Conservation (phyloP, 2,797 vertebrate genomes). For the Pseudochromis fuscus region DNA sequence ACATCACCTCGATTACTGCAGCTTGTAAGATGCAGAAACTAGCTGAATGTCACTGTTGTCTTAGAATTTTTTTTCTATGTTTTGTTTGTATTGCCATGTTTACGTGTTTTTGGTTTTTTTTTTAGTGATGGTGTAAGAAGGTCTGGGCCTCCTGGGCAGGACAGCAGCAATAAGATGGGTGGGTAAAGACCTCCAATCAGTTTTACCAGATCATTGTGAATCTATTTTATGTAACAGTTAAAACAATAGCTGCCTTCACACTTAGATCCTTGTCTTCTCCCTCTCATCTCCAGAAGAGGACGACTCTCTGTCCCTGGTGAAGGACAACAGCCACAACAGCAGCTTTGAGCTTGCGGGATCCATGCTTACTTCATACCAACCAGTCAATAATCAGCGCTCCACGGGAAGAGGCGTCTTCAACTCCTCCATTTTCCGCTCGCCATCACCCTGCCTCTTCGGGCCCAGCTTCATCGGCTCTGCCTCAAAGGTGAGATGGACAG, state of each 20-base stretch:
- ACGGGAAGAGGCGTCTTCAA: slow-evolving; percentile 80
- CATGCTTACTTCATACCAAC: slow-evolving; percentile 97
- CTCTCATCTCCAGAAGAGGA: slow-evolving; percentile 89
- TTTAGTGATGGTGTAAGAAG: slow-evolving; percentile 78
- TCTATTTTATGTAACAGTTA: too few species aligned
- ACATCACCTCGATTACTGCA: too few species aligned
- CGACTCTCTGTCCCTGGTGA: slow-evolving; percentile 87
- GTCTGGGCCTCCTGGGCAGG: slow-evolving; percentile 69
- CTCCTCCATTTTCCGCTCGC: slow-evolving; percentile 88
- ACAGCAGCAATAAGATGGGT: slow-evolving; percentile 82
- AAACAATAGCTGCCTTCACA: too few species aligned
- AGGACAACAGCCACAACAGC: slow-evolving; percentile 96
- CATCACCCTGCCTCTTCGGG: slow-evolving; percentile 94
- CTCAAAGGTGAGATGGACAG: slow-evolving; percentile 89
- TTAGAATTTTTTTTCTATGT: neutral
- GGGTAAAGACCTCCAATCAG: slow-evolving; percentile 38
- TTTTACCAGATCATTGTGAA: neutral
- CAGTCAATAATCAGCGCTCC: slow-evolving; percentile 85
- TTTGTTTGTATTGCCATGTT: neutral
- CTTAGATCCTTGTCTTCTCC: neutral
- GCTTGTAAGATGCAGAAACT: too few species aligned
- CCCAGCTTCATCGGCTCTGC: slow-evolving; percentile 93
- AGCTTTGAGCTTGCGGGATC: slow-evolving; percentile 96
- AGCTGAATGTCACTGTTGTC: too few species aligned
- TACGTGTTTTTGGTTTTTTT: neutral